Conservation (phyloP, 2,888 invertebrate species). For the Nemurella pictetii region DNA sequence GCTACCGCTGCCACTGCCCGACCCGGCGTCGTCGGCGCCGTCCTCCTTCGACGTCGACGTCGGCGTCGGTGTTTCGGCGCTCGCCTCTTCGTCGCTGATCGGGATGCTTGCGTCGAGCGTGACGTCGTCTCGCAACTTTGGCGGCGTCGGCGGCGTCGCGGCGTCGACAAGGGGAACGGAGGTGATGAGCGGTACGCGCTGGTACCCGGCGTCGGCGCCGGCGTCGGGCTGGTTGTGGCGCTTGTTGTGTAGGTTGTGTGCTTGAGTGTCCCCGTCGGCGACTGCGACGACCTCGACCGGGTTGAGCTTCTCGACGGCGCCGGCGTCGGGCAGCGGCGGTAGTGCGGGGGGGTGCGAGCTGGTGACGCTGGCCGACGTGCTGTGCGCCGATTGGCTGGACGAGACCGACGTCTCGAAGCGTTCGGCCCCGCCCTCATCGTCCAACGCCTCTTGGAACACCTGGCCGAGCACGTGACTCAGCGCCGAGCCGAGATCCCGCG, state of each 20-base stretch:
- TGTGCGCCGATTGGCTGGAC: not conserved
- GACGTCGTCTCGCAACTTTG: not conserved
- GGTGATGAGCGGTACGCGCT: not conserved
- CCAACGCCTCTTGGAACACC: not conserved
- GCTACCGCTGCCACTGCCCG: not conserved
- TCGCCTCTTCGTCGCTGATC: not conserved
- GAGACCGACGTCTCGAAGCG: not conserved
- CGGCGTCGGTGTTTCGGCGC: not conserved
- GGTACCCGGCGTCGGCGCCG: not conserved
- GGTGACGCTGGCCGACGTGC: not conserved
- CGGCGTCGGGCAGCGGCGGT: too few relatives aligned
- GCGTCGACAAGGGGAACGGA: not conserved
- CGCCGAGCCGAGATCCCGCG: not conserved
- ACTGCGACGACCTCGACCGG: not conserved
- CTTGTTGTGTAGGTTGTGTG: not conserved
- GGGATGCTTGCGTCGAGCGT: not conserved
- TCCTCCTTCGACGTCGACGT: not conserved
- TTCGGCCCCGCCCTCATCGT: not conserved
- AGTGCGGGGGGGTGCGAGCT: too few relatives aligned
- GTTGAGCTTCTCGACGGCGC: not conserved
- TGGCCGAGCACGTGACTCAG: not conserved
- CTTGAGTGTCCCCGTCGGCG: not conserved
- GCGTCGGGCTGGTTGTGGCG: not conserved
- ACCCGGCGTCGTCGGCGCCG: not conserved
- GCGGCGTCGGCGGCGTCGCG: not conserved